A percentile compares a stretch with the other conserved stretches of the same genome.
phyloP scores from a whole-genome alignment of 2,797 vertebrate species.

The Acrossocheilus wenchowensis region DNA sequence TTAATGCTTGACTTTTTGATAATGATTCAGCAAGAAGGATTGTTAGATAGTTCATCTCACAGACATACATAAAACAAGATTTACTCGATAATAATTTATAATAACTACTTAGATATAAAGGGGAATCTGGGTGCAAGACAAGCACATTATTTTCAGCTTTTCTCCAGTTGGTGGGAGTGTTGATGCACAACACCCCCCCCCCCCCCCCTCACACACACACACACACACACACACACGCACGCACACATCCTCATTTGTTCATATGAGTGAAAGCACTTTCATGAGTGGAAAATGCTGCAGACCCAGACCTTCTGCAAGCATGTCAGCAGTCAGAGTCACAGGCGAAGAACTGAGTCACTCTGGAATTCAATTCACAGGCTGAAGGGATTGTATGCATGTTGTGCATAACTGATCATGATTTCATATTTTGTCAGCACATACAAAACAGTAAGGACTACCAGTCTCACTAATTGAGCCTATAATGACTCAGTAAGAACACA shows the following conservation, averaged over 20 bases:
- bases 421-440: background rate
- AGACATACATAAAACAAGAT: background rate
- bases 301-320: conserved; percentile 25
- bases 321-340: background rate
- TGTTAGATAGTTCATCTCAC: background rate
- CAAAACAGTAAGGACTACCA: background rate
- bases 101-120: background rate
- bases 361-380: background rate
- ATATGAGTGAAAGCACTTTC: conserved; percentile 1
- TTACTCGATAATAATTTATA: background rate
- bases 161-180: conserved; percentile 50
- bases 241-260: conserved; percentile 4
- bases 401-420: conserved; percentile 21
- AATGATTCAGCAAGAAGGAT: background rate
- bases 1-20: background rate
- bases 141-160: conserved; percentile 7
- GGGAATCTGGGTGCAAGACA: background rate
- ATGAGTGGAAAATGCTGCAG: conserved; percentile 1
- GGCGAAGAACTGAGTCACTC: background rate
- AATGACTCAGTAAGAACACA: background rate
- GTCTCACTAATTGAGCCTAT: background rate
- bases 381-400: background rate
- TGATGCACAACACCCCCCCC: background rate
- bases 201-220: background rate
- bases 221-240: background rate